phyloP scores from a whole-genome alignment of 2,113 vertebrate species.

The Odocoileus virginianus region DNA sequence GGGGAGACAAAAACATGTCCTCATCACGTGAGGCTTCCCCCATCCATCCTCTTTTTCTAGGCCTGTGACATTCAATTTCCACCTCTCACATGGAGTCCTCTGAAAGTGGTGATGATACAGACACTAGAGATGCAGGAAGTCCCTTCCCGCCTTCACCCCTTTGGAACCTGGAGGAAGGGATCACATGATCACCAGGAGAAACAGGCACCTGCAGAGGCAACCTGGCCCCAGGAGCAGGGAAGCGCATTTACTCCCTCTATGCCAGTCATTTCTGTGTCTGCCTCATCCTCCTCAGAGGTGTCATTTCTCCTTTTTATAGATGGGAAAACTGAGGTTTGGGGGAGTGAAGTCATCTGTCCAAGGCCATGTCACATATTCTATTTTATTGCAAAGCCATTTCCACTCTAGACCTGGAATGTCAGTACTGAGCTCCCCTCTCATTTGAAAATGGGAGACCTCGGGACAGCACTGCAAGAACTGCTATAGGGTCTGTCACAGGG shows the following conservation, averaged over 20 bases:
- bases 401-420: not conserved
- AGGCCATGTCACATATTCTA: not conserved
- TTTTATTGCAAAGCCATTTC: not conserved
- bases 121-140: not conserved
- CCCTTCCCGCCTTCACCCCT: not conserved
- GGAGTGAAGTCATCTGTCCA: not conserved
- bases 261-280: not conserved
- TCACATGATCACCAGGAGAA: not conserved
- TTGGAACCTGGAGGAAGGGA: not conserved
- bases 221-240: not conserved
- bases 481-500: not conserved
- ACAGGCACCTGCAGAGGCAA: not conserved
- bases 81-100: not conserved
- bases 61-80: not conserved
- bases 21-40: not conserved
- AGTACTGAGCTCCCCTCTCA: not conserved
- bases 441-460: not conserved
- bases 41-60: not conserved
- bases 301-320: not conserved
- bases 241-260: not conserved
- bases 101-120: not conserved
- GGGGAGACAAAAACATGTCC: not conserved
- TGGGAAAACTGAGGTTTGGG: not conserved
- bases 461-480: not conserved
- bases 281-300: not conserved